These are phyloP conservation scores for Morinoia aosen DNA, from an alignment of 2,888 invertebrate species.

Conservation along the genomic window DNA sequence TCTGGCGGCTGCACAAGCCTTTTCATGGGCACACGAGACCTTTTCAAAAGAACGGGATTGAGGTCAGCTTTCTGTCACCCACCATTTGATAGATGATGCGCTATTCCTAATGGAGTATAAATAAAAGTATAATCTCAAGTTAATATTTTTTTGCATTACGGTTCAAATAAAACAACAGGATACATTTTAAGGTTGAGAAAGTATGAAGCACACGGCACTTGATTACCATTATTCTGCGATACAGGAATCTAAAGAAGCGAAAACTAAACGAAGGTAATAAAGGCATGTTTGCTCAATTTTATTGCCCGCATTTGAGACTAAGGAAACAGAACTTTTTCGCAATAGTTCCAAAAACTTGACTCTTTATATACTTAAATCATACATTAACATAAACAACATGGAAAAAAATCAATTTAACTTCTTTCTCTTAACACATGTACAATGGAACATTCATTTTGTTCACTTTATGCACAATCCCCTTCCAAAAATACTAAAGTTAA, in stretches of 20 bases:
- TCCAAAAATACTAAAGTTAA: no score
- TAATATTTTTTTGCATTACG: background rate
- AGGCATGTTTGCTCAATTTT: background rate
- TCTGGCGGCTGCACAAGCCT: background rate
- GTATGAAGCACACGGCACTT: background rate
- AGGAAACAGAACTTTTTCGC: no score
- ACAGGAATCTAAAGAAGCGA: background rate
- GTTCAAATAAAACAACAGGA: background rate
- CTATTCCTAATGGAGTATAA: background rate
- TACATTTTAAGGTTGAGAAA: background rate
- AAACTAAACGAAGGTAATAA: background rate
- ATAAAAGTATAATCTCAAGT: background rate
- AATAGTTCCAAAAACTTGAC: no score
- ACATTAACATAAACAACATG: no score
- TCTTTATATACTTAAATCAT: no score
- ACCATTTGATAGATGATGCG: background rate
- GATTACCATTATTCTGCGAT: background rate
- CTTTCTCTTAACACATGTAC: no score
- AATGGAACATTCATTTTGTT: no score
- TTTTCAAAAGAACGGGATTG: conserved; percentile 21
- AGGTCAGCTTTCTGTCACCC: conserved; percentile 44
- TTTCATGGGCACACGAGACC: background rate
- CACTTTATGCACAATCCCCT: no score
- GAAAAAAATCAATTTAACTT: no score
- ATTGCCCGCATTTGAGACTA: no score